phyloP scores from a whole-genome alignment of 1,140 invertebrate species.

The Lucilia sericata region DNA sequence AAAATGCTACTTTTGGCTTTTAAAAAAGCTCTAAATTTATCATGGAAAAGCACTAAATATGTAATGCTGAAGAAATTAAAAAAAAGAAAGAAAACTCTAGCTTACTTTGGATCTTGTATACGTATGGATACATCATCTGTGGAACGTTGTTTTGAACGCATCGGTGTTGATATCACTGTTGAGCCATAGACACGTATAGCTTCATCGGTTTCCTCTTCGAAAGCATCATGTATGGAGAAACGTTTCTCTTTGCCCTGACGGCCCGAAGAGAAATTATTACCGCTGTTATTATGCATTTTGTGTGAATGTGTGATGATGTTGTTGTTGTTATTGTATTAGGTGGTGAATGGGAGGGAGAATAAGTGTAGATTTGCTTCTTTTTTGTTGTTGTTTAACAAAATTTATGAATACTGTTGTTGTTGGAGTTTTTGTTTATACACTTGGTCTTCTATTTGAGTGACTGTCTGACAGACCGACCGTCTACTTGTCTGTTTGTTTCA shows the following conservation, averaged over 20 bases:
- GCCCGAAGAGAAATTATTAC: constrained; percentile 60
- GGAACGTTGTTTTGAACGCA: constrained; percentile 68
- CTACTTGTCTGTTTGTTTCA: neutral
- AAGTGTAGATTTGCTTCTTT: no score
- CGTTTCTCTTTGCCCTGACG: constrained; percentile 69
- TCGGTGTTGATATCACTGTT: constrained; percentile 73
- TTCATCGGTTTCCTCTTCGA: constrained; percentile 84
- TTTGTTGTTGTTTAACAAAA: no score
- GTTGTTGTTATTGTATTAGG: neutral
- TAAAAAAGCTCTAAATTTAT: no score
- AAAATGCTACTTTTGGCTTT: no score
- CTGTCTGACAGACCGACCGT: neutral
- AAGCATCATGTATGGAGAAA: constrained; percentile 85
- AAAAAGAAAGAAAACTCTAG: constrained; percentile 14
- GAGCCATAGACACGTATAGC: constrained; percentile 82
- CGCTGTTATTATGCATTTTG: constrained; percentile 30
- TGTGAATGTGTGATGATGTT: neutral
- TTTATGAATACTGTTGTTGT: neutral
- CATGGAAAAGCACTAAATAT: no score
- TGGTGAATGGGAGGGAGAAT: neutral
- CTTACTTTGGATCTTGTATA: constrained; percentile 67
- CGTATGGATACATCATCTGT: constrained; percentile 67
- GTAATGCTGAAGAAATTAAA: neutral
- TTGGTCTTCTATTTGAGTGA: neutral
- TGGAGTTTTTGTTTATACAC: neutral